Conservation (phyloP, 1,140 invertebrate species). For the Conopomorpha cramerella region DNA sequence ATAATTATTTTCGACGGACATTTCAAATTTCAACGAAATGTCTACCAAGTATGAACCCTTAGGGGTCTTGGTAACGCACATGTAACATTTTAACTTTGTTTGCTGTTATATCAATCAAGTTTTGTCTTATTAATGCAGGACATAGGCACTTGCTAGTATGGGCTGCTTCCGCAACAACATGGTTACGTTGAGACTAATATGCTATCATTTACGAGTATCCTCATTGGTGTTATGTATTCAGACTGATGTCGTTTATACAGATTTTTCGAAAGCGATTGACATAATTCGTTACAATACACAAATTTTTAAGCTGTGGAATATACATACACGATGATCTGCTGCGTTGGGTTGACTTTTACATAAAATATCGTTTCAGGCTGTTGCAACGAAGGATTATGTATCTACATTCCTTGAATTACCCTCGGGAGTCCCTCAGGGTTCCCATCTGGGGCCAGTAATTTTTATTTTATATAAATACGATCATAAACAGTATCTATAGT, state of each 20-base stretch:
- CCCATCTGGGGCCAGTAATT: background rate
- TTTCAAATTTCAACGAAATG: too few species aligned
- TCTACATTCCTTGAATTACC: background rate
- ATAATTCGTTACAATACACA: conserved; percentile 3
- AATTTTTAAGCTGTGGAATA: background rate
- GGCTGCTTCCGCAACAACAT: too few species aligned
- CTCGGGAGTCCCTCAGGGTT: conserved; percentile 1
- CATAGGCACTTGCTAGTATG: too few species aligned
- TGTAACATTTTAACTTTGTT: too few species aligned
- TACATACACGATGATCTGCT: conserved; percentile 2
- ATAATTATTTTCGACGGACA: too few species aligned
- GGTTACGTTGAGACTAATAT: too few species aligned
- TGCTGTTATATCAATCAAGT: too few species aligned
- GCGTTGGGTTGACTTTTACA: background rate
- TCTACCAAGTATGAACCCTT: too few species aligned
- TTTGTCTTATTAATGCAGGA: too few species aligned
- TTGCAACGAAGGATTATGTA: background rate
- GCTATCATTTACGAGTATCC: too few species aligned
- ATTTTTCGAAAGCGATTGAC: conserved; percentile 1
- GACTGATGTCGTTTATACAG: conserved; percentile 2
- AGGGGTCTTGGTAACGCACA: too few species aligned
- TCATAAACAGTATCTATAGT: background rate
- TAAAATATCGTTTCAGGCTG: background rate
- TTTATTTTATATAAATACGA: background rate
- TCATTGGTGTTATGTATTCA: conserved; percentile 1